Evolutionary conservation across 2,888 invertebrate species (phyloP).

Genomic region (Pelosia muscerda): DNA sequence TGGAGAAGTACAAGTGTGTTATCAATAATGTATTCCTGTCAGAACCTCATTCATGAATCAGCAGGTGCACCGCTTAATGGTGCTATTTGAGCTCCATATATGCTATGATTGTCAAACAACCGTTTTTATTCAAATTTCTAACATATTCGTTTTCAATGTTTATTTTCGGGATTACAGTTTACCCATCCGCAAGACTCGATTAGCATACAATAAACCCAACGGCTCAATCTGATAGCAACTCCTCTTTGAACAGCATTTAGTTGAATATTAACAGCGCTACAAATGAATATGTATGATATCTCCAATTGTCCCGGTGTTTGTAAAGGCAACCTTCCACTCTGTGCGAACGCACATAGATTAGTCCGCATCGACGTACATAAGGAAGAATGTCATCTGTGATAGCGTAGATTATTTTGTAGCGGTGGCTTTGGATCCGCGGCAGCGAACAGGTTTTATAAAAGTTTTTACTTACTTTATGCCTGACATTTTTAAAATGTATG

Average conservation of each 20-base stretch:
- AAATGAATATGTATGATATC: slow-evolving; percentile 41
- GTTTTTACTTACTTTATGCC: neutral
- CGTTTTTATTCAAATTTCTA: neutral
- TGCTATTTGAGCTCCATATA: no score
- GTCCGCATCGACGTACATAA: neutral
- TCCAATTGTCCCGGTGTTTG: slow-evolving; percentile 29
- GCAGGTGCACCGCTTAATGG: no score
- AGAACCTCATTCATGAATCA: no score
- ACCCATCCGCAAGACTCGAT: neutral
- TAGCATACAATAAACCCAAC: slow-evolving; percentile 6
- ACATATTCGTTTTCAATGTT: neutral
- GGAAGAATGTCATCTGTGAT: neutral
- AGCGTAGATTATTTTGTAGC: neutral
- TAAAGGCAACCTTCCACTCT: neutral
- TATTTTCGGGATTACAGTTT: neutral
- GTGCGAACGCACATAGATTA: neutral
- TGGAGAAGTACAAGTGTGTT: no score
- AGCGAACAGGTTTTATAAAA: no score
- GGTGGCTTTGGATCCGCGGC: neutral
- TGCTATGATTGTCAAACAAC: neutral
- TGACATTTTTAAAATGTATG: neutral
- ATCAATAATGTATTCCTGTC: no score
- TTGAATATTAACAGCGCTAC: slow-evolving; percentile 30
- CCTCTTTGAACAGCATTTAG: slow-evolving; percentile 24
- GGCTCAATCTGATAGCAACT: neutral